Evolutionary conservation across 2,797 vertebrate species (phyloP).

Genomic region (Adelosebastes latens): DNA sequence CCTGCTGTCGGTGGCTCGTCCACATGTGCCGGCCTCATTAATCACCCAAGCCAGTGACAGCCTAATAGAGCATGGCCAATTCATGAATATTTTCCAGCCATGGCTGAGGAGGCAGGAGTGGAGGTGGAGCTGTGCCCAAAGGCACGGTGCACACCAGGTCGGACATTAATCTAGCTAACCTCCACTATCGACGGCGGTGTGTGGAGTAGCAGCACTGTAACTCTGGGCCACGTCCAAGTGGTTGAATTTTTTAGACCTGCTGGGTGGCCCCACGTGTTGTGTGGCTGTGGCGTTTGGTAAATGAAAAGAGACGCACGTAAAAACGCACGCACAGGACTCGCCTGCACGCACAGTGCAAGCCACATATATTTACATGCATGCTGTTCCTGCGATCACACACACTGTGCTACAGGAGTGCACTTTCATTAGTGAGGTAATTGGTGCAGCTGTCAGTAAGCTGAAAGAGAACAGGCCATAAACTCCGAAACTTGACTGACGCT

Average conservation of each 20-base stretch:
- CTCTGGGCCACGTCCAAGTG: background rate
- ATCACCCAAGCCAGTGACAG: slow-evolving; percentile 80
- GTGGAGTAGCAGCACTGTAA: slow-evolving; percentile 17
- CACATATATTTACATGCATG: background rate
- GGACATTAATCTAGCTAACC: slow-evolving; percentile 69
- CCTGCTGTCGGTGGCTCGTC: slow-evolving; percentile 59
- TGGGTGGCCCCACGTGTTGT: background rate
- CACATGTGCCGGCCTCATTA: slow-evolving; percentile 77
- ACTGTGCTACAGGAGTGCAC: slow-evolving; percentile 5
- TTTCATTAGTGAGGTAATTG: slow-evolving; percentile 51
- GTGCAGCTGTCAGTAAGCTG: slow-evolving; percentile 36
- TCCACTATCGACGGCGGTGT: slow-evolving; percentile 21
- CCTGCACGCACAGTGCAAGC: background rate
- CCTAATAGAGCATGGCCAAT: slow-evolving; percentile 80
- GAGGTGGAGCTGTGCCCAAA: slow-evolving; percentile 56
- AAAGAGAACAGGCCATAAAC: slow-evolving; percentile 28
- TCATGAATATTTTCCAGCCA: slow-evolving; percentile 81
- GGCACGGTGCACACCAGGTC: slow-evolving; percentile 47
- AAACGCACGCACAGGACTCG: background rate
- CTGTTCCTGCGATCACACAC: background rate
- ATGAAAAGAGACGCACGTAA: background rate
- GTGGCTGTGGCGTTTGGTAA: background rate
- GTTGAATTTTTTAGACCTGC: background rate
- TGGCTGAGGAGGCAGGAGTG: slow-evolving; percentile 44
- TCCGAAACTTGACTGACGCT: slow-evolving; percentile 12